Conservation (phyloP, 2,797 vertebrate species). For the Manis javanica region DNA sequence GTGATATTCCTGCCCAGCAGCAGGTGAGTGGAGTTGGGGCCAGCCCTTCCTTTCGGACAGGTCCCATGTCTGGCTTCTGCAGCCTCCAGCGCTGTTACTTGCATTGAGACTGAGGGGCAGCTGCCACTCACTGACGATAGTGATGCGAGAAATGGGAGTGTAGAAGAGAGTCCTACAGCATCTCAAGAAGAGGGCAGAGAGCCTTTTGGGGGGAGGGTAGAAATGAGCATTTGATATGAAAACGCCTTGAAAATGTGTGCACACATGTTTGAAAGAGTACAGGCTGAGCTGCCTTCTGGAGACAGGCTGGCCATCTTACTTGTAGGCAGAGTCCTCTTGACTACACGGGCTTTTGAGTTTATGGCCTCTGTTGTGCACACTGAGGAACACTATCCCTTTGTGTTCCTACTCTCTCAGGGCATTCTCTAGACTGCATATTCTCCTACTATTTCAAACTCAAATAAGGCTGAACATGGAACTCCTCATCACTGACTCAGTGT, state of each 20-base stretch:
- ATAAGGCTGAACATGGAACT: neutral
- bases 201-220: neutral
- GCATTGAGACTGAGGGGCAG: neutral
- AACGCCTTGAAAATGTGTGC: neutral
- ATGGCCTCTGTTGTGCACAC: neutral
- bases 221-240: no score
- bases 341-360: neutral
- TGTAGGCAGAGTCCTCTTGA: neutral
- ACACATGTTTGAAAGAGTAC: neutral
- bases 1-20: no score
- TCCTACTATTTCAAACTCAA: neutral
- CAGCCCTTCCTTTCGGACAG: no score
- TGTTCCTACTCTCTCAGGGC: neutral
- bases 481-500: neutral
- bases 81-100: neutral
- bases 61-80: rapidly evolving
- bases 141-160: neutral
- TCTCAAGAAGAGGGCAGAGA: neutral
- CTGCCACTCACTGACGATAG: neutral
- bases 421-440: rapidly evolving
- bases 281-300: neutral
- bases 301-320: neutral
- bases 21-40: no score
- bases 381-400: neutral
- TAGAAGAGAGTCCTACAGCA: neutral